phyloP scores from a whole-genome alignment of 1,140 invertebrate genomes.

The Holotrichia oblita region DNA sequence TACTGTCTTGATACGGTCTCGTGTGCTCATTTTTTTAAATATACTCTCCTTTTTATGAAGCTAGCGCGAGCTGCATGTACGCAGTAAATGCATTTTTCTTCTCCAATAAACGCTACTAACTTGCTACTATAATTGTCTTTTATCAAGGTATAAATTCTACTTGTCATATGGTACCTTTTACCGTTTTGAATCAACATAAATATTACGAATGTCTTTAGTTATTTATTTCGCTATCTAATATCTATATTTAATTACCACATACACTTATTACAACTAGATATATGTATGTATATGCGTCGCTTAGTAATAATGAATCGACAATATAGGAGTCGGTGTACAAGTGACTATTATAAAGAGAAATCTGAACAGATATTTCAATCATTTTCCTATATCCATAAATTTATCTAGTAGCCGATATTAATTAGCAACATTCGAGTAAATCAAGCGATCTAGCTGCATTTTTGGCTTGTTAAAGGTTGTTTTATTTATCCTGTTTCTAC shows the following conservation, averaged over 20 bases:
- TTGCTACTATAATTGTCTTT: not conserved
- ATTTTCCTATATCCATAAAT: conserved; percentile 11
- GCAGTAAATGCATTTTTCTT: conserved; percentile 1
- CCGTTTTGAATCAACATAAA: not conserved
- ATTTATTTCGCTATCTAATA: conserved; percentile 8
- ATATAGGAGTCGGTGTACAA: not conserved
- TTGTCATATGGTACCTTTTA: not conserved
- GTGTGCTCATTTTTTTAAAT: conserved; percentile 30
- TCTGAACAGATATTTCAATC: conserved; percentile 21
- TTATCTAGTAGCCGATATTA: not conserved
- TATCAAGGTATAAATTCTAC: conserved; percentile 7
- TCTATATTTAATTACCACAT: conserved; percentile 17
- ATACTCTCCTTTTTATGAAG: conserved; percentile 12
- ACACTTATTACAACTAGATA: not conserved
- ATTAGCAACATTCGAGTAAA: conserved; percentile 1
- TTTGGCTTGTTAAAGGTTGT: conserved; percentile 27
- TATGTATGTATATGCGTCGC: not conserved
- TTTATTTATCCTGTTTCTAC: conserved; percentile 13
- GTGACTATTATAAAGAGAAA: conserved; percentile 15
- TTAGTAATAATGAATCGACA: not conserved
- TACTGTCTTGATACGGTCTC: conserved; percentile 23
- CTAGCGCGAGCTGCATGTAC: not conserved
- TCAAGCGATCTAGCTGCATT: conserved; percentile 24
- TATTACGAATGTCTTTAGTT: not conserved
- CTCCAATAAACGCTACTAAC: not conserved